phyloP scores from a whole-genome alignment of 2,113 vertebrate genomes.

The Pseudopipra pipra region DNA sequence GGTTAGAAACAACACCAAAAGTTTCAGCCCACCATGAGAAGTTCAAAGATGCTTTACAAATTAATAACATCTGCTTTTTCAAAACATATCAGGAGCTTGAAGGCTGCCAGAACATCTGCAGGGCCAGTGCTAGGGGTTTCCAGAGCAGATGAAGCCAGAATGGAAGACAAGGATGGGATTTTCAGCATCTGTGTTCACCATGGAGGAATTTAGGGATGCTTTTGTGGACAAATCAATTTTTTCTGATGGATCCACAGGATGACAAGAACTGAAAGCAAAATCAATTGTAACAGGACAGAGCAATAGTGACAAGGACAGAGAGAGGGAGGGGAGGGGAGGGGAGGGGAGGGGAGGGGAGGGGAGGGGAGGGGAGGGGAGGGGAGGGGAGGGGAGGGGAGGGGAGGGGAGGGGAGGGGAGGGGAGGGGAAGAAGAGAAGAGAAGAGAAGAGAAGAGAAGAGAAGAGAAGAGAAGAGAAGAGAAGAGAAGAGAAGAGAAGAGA shows the following conservation, averaged over 20 bases:
- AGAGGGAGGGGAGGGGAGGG: fast-evolving
- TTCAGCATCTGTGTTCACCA: not conserved
- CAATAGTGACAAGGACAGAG: not conserved
- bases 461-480: too few relatives aligned
- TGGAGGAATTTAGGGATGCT: not conserved
- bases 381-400: too few relatives aligned
- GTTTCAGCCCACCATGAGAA: not conserved
- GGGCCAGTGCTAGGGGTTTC: not conserved
- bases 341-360: too few relatives aligned
- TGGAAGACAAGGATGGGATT: not conserved
- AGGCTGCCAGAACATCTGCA: not conserved
- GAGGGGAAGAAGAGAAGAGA: too few relatives aligned
- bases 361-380: too few relatives aligned
- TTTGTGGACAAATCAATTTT: not conserved
- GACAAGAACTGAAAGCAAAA: not conserved
- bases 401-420: too few relatives aligned
- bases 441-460: too few relatives aligned
- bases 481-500: too few relatives aligned
- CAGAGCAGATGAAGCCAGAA: not conserved
- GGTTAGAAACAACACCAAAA: not conserved
- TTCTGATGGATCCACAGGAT: not conserved
- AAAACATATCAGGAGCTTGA: not conserved
- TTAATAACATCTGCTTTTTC: not conserved
- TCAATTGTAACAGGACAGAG: not conserved
- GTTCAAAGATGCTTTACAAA: not conserved